These are phyloP conservation scores for Bombus superbus DNA, from an alignment of 1,140 invertebrate species.

Conservation along the genomic window DNA sequence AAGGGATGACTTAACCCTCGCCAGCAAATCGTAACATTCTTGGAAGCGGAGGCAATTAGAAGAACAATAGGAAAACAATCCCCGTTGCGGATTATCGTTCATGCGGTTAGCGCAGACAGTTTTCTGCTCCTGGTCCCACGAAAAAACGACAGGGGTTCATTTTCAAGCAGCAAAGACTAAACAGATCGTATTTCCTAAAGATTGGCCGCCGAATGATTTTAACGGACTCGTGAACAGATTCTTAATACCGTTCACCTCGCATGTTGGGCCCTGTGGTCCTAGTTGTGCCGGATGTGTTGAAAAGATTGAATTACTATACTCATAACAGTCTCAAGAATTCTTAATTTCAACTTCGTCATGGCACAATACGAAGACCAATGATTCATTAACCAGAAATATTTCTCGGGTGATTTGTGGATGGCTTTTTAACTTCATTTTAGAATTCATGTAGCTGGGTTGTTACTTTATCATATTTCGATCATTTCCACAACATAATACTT, in stretches of 20 bases:
- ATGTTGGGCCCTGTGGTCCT: not conserved
- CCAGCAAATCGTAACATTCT: not conserved
- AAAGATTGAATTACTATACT: constrained; percentile 45
- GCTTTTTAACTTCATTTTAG: not conserved
- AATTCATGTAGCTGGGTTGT: not conserved
- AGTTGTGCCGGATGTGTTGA: constrained; percentile 22
- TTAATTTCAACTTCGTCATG: not conserved
- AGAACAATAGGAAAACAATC: constrained; percentile 61
- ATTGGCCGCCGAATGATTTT: constrained; percentile 71
- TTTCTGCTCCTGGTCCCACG: constrained; percentile 47
- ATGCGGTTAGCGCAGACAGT: constrained; percentile 8
- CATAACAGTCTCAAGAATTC: constrained; percentile 10
- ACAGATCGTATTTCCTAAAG: constrained; percentile 77
- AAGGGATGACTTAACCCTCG: constrained; percentile 32
- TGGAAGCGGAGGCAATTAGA: constrained; percentile 39
- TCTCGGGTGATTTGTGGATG: too few species aligned
- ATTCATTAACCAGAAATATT: not conserved
- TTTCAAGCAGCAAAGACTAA: constrained; percentile 67
- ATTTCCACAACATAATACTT: too few species aligned
- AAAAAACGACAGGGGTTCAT: constrained; percentile 25
- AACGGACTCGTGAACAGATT: constrained; percentile 65
- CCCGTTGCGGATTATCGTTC: constrained; percentile 32
- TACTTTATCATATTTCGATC: not conserved
- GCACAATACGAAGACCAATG: not conserved
- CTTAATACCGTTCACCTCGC: constrained; percentile 50